Base-by-base conservation (phyloP, 2,113 vertebrate genomes). In the Hydrolagus affinis region DNA sequence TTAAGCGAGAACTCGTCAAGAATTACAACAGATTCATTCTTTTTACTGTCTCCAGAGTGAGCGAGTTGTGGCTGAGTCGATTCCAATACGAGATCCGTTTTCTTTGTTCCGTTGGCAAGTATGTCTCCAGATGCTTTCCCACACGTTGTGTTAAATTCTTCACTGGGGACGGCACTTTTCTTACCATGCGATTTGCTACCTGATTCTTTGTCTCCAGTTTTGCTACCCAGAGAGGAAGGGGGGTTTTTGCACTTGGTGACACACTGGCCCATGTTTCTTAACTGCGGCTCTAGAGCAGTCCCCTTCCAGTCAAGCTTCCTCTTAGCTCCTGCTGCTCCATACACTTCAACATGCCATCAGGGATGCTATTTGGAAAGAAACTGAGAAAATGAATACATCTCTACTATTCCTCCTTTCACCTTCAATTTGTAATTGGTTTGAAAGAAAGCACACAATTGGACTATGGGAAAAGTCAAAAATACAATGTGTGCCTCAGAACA, bases 231-330 rank as follows among this genome's bases (percentile, higher is more conserved):
- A 57, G 98, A 98, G 85, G 98, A 99, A 76, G 98, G 96, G 70
- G 98, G 98, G 89, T 99, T 99, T 91, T 98, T 99, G 91, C 98
- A 99, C 94, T 99, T 99, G 25, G 96, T 99, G 95, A 99, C 97
- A 85, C 98, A 99, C 97, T 99, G 98, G 94, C 98, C 98, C 98
- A 99, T 99, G 95, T 91, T 95, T 91, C 77, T 91, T 62, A 85
- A 88, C 92, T 73, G 71, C 89, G 88, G 90, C 92, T 91, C 91
- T 89, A 91, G 85, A 90, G 86, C 6, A 14, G 90, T 92, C 93
- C 89, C 91, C 92, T 92, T 91, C 91, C 94, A 86, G 92, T 90
- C 77, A 73, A 91, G 94, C 93, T 90, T 88, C 92, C 94, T 94
- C 86, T 91, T 89, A 92, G 92, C 93, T 89, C 90, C 93, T 92